Base-by-base conservation (phyloP, 53 echinoderm and acorn worm genomes). In the Echinometra lucunter region DNA sequence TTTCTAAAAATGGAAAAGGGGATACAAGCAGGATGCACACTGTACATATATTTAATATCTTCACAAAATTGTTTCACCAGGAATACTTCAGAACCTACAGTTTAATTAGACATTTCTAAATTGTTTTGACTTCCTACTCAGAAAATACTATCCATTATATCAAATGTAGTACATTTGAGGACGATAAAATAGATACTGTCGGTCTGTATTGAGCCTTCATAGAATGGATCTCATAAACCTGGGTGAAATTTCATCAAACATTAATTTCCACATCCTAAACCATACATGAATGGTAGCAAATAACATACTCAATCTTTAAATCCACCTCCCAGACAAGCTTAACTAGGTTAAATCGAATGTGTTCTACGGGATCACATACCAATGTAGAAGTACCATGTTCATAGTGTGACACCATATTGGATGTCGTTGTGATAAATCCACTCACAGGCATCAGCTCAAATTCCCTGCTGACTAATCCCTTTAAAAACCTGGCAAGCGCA, bases 391-490 rank as follows among this genome's bases (percentile, higher is more conserved):
- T 88, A 15, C 56, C 35, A 56, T 49, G 88, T 49, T 55, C 88
- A 30, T 88, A 7, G 1, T 18, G 56, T 3, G 88, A 56, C 88
- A 56, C 88, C 88, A 88, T 88, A 15, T 7, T 88, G 7, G 88
- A 53, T 56, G 88, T 34, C 88, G 88, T 56, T 13, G 83, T 83
- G 49, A 88, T 17, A 88, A 88, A 88, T 35, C 88, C 56, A 18
- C 88, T 88, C 13, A 55, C 88, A 88, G 56, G 88, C 88, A 88
- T 88, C 12, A 23, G 23, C 38, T 78, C 28, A 6, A 42, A 78
- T 78, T 17, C 38, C 10, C 78, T 3, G 78, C 78, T 78, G 78
- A 78, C 78, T 78, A 78, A 78, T 78, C 78, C 78, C 78, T 78
- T 78, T 78, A 78, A 78, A 42, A 40, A 35, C 78, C 78, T 42